Conservation (phyloP, 2,113 vertebrate genomes). For the Semnornis frantzii region DNA sequence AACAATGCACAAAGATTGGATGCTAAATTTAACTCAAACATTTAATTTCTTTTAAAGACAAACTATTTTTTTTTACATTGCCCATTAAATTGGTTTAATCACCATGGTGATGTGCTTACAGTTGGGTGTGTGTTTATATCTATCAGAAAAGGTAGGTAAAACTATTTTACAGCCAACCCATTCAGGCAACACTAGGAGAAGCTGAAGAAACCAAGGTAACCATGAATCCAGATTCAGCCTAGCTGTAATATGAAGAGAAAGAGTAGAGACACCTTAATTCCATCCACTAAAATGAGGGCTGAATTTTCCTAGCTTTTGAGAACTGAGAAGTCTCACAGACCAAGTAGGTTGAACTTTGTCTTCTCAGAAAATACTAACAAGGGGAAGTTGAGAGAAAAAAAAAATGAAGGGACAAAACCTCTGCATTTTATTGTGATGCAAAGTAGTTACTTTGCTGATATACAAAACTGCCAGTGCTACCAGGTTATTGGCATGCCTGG, state of each 20-base stretch:
- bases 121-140: not conserved
- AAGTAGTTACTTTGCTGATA: not conserved
- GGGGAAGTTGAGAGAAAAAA: not conserved
- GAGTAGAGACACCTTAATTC: not conserved
- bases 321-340: not conserved
- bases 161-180: not conserved
- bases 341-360: rapidly evolving
- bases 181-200: not conserved
- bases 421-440: not conserved
- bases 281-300: not conserved
- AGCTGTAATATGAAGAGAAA: not conserved
- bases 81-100: not conserved
- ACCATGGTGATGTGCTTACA: not conserved
- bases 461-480: not conserved
- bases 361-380: not conserved
- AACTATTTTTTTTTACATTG: not conserved
- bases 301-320: not conserved
- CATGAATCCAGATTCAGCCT: not conserved
- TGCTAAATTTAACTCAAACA: not conserved
- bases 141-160: not conserved
- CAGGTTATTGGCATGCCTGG: not conserved
- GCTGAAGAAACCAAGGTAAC: conserved; percentile 25
- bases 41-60: not conserved
- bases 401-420: not conserved
- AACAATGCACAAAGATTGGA: not conserved